Base-by-base conservation (phyloP, 2,113 vertebrate species). In the Anser brachyrhynchus region DNA sequence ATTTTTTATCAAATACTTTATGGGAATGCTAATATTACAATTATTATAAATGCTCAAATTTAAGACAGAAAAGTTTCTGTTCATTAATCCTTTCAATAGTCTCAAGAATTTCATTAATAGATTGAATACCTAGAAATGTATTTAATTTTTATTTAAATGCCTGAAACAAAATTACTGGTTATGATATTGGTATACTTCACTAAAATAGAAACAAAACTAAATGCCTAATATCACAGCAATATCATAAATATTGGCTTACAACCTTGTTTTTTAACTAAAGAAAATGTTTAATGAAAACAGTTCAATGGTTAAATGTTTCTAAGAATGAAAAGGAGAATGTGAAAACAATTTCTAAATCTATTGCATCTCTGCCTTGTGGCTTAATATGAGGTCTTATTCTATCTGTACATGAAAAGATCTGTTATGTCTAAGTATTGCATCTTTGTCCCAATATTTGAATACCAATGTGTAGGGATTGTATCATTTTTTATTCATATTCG, bases 401-500 rank as follows among this genome's bases (percentile, higher is more conserved):
- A 13, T 71, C 6, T 16, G 14, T 33, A 14, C 13, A 22, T 49
- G 1, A 66, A 58, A 23, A 78, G 8, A 12, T 72, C 29, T n/a
- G 10, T 55, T 62, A 35, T 26, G 22, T 43, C n/a, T 52, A 91
- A 58, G 19, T 70, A 29, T 25, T 55, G 11, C 8, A 25, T 75
- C 20, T 76, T 12, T 52, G 29, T 5, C 33, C n/a, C 44, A 57
- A 3, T 79, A 65, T 31, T 65, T n/a, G 70, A 73, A 77, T 69
- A 64, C 8, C n/a, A 62, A 10, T 4, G 41, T 35, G 6, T 25
- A 54, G 8, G 11, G 21, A 70, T 13, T 52, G 10, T n/a, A 18
- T 84, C 0, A 18, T 70, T 90, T 49, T 78, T 22, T 23, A 44
- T 37, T 81, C 0, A 0, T 81, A 10, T 20, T 75, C 13, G 5